Evolutionary conservation across 2,888 invertebrate genomes (phyloP), one percentile per base, ranked within the genome.

Genomic region (Morpho deidamia): DNA sequence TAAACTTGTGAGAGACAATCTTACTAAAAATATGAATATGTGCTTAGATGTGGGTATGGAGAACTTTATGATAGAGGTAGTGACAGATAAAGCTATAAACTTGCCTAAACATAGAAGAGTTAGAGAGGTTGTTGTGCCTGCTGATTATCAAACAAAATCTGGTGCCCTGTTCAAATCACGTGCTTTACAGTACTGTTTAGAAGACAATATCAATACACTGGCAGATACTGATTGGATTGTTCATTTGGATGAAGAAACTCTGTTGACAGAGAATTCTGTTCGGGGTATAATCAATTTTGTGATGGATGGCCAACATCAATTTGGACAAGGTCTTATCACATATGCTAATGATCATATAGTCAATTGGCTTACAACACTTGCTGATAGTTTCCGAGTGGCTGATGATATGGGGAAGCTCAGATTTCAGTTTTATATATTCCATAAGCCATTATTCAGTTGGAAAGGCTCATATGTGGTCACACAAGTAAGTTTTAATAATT

Each of bases 391-490:
- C 81, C 93, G 99, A 62, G 98, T 99, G 1, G 96, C 98, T 23
- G 98, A 99, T 85, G 99, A 99, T 73, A 97, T 99, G 98, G 99
- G 99, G 54, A 99, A 99, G 83, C 87, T 99, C 52, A 92, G 97
- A 68, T 91, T 97, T 62, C 98, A 98, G 79, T 97, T 99, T 75
- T 94, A 95, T 70, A 90, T 96, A 81, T 98, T 99, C 79, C 97
- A 98, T 78, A 96, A 96, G 76, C 98, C 99, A 11, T 90, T 98
- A 53, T 98, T 99, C 82, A 97, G 98, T 80, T 98, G 98, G 98
- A 99, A 99, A 87, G 99, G 99, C 58, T 98, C 98, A 42, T 99
- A 96, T 85, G 98, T 99, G 62, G 98, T 99, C 8, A 97, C 98
- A 61, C 97, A 97, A 94, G 97, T 97, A 70, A 70, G 73, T 69